Percentiles rank a stretch among this genome's conserved stretches.
These are phyloP conservation scores for Varanus komodoensis DNA, from an alignment of 2,113 vertebrate genomes.

Conservation along the genomic window DNA sequence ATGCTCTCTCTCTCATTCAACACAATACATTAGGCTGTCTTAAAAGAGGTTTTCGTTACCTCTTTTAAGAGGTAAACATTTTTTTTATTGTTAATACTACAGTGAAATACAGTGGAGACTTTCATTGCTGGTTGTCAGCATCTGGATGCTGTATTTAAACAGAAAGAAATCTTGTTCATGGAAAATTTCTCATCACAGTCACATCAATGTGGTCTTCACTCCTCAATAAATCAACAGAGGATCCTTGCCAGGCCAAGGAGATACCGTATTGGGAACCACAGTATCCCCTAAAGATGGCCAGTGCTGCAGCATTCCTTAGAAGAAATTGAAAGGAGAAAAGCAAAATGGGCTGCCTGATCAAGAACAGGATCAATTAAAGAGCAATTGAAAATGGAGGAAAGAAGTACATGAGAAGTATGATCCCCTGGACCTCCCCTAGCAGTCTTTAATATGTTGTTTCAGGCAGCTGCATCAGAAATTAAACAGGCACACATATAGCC, in stretches of 20 bases:
- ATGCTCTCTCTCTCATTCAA: background rate
- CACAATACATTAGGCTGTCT: too few species aligned
- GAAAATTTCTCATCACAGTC: too few species aligned
- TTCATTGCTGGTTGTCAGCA: background rate
- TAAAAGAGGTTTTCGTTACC: too few species aligned
- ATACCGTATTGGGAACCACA: background rate
- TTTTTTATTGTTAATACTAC: too few species aligned
- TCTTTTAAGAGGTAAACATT: too few species aligned
- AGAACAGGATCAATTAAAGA: background rate
- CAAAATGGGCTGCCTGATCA: background rate
- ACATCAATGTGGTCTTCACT: background rate
- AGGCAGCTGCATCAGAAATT: slow-evolving; percentile 39
- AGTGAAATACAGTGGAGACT: background rate
- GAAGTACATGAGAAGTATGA: background rate
- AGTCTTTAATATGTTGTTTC: slow-evolving; percentile 1
- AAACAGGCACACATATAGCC: slow-evolving; percentile 37
- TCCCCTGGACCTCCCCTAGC: slow-evolving; percentile 4
- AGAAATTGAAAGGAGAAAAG: background rate
- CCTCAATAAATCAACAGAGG: background rate
- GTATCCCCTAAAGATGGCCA: background rate
- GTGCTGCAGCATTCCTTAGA: background rate
- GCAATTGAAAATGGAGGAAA: background rate
- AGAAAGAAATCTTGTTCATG: too few species aligned
- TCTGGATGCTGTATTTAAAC: background rate
- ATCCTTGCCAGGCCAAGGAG: background rate